Evolutionary conservation across 2,888 invertebrate genomes (phyloP).

Genomic region (Tetropium fuscum): DNA sequence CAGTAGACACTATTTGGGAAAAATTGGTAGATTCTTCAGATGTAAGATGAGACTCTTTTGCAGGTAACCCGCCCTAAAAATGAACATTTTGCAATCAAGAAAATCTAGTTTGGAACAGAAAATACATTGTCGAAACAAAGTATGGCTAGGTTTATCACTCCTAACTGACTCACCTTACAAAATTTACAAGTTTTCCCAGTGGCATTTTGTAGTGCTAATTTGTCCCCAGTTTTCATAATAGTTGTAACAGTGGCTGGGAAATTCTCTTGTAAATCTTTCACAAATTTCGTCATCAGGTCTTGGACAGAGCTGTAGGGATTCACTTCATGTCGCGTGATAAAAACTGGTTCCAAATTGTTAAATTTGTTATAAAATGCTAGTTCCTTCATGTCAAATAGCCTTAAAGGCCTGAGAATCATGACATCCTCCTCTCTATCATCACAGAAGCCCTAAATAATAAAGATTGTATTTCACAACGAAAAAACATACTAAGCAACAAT

Average conservation of each 20-base stretch:
- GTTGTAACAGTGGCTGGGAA: constrained; percentile 90
- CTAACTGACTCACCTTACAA: constrained; percentile 69
- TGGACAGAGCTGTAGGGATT: constrained; percentile 73
- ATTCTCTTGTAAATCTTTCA: constrained; percentile 77
- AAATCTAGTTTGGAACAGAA: too few relatives aligned
- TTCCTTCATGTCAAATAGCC: constrained; percentile 83
- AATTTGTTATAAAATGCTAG: constrained; percentile 74
- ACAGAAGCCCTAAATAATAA: constrained; percentile 72
- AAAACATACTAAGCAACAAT: too few relatives aligned
- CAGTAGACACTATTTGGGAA: constrained; percentile 65
- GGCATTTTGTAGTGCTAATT: constrained; percentile 67
- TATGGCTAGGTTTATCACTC: constrained; percentile 11
- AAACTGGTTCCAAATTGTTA: constrained; percentile 65
- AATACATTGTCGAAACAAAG: too few relatives aligned
- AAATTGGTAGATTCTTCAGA: constrained; percentile 74
- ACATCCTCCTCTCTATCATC: constrained; percentile 75
- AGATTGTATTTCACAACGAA: too few relatives aligned
- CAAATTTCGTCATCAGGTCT: constrained; percentile 80
- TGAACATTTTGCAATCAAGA: too few relatives aligned
- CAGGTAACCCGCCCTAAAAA: constrained; percentile 69
- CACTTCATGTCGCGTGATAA: constrained; percentile 60
- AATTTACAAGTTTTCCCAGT: constrained; percentile 61
- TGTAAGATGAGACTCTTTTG: constrained; percentile 63
- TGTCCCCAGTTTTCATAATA: constrained; percentile 86
- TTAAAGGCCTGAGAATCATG: constrained; percentile 81